Evolutionary conservation across 2,797 vertebrate genomes (phyloP).

Genomic region (Clamator glandarius): DNA sequence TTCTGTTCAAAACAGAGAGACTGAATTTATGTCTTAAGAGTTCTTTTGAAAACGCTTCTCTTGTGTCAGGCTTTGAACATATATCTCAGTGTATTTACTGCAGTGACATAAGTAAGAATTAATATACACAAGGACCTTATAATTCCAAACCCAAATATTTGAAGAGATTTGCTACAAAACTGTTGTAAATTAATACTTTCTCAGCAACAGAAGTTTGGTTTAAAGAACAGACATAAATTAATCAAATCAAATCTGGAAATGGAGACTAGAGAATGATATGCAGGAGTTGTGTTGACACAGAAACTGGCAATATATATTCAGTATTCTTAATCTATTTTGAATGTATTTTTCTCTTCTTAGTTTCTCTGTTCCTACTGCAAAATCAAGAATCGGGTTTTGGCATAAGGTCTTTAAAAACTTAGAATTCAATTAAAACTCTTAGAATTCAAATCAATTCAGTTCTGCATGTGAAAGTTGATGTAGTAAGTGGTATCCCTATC

Average conservation of each 20-base stretch:
- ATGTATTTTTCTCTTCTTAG: not conserved
- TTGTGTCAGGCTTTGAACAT: not conserved
- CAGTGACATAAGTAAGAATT: not conserved
- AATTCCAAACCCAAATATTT: not conserved
- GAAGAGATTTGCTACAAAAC: not conserved
- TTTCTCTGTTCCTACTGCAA: not conserved
- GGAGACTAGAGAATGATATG: not conserved
- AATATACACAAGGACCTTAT: not conserved
- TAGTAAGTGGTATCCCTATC: not conserved
- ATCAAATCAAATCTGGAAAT: not conserved
- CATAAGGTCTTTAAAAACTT: not conserved
- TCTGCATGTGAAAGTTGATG: not conserved
- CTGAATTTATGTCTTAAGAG: fast-evolving
- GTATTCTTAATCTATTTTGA: not conserved
- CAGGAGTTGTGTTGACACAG: not conserved
- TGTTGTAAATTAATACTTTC: not conserved
- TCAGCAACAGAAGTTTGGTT: not conserved
- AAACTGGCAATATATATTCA: not conserved
- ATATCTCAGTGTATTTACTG: not conserved
- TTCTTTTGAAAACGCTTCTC: not conserved
- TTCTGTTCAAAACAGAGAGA: not conserved
- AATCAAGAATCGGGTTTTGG: not conserved
- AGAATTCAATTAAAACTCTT: not conserved
- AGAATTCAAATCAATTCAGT: not conserved
- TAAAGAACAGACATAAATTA: not conserved